Percentiles rank a stretch among this genome's conserved stretches.
Evolutionary conservation across 2,888 invertebrate species (phyloP).

Genomic region (Cataglyphis cursor): DNA sequence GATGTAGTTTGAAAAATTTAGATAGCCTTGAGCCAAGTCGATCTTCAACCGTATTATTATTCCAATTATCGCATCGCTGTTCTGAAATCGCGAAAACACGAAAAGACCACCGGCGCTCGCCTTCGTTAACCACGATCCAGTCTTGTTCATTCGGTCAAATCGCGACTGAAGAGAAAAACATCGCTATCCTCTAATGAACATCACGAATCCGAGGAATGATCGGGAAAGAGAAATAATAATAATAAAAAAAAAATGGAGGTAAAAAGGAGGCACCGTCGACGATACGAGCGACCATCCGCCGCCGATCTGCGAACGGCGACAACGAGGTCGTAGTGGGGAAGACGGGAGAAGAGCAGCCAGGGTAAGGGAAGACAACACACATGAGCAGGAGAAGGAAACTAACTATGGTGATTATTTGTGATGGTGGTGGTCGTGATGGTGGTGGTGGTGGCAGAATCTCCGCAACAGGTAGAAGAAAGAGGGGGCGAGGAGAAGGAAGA

Average conservation of each 20-base stretch:
- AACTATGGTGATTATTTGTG: constrained; percentile 50
- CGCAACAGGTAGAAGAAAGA: constrained; percentile 50
- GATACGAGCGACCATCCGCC: constrained; percentile 32
- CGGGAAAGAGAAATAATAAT: constrained; percentile 18
- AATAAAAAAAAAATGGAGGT: constrained; percentile 44
- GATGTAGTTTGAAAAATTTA: not conserved
- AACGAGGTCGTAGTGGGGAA: constrained; percentile 66
- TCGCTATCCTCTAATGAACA: constrained; percentile 21
- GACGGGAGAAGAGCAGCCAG: constrained; percentile 46
- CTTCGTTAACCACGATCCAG: not conserved
- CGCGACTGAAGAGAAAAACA: not conserved
- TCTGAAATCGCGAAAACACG: not conserved
- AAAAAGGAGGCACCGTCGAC: constrained; percentile 19
- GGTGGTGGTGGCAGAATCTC: constrained; percentile 26
- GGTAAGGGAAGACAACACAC: constrained; percentile 39
- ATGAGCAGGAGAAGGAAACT: constrained; percentile 40
- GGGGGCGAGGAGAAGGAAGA: constrained; percentile 33
- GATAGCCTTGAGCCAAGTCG: not conserved
- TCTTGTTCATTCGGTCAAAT: not conserved
- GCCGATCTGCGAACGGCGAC: constrained; percentile 62
- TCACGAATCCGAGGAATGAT: not conserved
- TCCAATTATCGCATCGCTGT: constrained; percentile 8
- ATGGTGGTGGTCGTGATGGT: constrained; percentile 18
- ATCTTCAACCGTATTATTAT: not conserved
- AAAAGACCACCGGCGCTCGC: not conserved